These are phyloP conservation scores for Coregonus ussuriensis DNA, from an alignment of 2,797 vertebrate species.

Conservation along the genomic window DNA sequence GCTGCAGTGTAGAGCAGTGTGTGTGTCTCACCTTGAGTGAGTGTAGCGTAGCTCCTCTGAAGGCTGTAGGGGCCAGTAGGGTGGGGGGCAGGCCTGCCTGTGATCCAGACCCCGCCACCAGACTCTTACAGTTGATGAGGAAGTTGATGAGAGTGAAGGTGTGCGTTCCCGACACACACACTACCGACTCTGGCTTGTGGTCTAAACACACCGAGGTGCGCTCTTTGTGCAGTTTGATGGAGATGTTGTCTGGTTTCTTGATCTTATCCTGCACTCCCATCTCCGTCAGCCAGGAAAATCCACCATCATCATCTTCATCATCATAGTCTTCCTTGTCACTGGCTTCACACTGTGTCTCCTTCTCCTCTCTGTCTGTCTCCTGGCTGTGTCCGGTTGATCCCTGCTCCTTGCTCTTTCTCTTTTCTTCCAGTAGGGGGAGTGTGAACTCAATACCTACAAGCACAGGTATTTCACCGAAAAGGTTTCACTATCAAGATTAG, in stretches of 20 bases:
- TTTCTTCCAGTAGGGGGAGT: slow-evolving; percentile 84
- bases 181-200: slow-evolving; percentile 88
- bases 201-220: slow-evolving; percentile 82
- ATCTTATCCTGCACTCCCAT: slow-evolving; percentile 94
- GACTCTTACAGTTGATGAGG: slow-evolving; percentile 89
- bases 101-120: too few species aligned
- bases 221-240: slow-evolving; percentile 86
- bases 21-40: too few species aligned
- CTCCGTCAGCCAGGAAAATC: slow-evolving; percentile 89
- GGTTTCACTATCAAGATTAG: background rate
- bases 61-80: too few species aligned
- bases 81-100: too few species aligned
- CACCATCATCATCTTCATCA: slow-evolving; percentile 77
- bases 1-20: too few species aligned
- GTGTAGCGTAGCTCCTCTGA: too few species aligned
- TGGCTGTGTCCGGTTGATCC: too few species aligned
- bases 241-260: slow-evolving; percentile 85
- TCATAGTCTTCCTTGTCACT: slow-evolving; percentile 47
- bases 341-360: slow-evolving; percentile 34
- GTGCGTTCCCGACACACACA: slow-evolving; percentile 82
- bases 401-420: slow-evolving; percentile 60
- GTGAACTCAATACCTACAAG: slow-evolving; percentile 87
- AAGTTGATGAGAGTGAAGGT: slow-evolving; percentile 93
- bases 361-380: too few species aligned
- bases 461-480: background rate